Percentiles rank a stretch among this genome's conserved stretches.
Evolutionary conservation across 1,140 invertebrate genomes (phyloP).

Genomic region (Heterodera schachtii): DNA sequence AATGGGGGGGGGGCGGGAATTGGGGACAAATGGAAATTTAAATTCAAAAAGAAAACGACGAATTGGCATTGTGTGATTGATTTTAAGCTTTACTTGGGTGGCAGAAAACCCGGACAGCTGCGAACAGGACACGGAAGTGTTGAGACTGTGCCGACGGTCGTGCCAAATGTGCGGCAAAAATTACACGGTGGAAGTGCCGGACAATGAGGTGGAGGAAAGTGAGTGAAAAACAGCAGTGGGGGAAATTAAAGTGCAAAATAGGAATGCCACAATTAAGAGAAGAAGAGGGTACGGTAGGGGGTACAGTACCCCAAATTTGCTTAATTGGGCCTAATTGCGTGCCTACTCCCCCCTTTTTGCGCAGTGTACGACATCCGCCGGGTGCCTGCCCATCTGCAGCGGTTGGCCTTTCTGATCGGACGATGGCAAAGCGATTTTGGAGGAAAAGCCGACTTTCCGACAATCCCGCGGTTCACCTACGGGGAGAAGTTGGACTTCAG

Average conservation of each 20-base stretch:
- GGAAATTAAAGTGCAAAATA: background rate
- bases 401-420: constrained; percentile 60
- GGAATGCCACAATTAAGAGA: no score
- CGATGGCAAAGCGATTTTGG: constrained; percentile 62
- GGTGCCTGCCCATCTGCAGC: constrained; percentile 48
- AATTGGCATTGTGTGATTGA: no score
- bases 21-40: constrained; percentile 2
- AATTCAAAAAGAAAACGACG: background rate
- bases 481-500: constrained; percentile 60
- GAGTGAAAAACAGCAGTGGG: constrained; percentile 15
- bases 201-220: constrained; percentile 49
- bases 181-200: constrained; percentile 18
- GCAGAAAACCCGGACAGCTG: constrained; percentile 52
- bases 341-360: constrained; percentile 4
- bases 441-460: constrained; percentile 64
- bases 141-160: constrained; percentile 48
- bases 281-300: no score
- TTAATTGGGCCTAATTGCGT: no score
- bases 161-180: constrained; percentile 53
- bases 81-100: constrained; percentile 49
- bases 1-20: background rate
- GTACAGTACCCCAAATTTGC: no score
- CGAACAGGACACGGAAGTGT: constrained; percentile 49
- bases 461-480: constrained; percentile 61
- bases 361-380: constrained; percentile 58